phyloP scores from a whole-genome alignment of 2,797 vertebrate genomes.

The Apodemus agrarius region DNA sequence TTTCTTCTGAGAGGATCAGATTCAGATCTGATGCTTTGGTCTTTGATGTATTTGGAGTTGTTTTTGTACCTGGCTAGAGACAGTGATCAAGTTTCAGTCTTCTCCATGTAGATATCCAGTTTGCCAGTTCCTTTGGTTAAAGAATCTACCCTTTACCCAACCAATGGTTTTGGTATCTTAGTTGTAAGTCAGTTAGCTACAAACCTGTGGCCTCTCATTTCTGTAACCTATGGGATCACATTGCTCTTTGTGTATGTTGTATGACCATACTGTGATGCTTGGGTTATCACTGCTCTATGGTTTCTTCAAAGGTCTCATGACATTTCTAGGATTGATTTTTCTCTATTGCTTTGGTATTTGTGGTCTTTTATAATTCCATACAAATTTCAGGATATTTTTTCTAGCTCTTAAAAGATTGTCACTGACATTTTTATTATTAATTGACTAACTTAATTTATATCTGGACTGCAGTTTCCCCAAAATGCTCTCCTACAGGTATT shows the following conservation, averaged over 20 bases:
- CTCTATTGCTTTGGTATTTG: background rate
- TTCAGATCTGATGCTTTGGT: background rate
- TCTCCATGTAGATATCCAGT: background rate
- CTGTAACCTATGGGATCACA: background rate
- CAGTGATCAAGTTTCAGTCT: background rate
- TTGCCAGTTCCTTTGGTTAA: background rate
- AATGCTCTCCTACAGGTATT: background rate
- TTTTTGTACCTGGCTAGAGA: background rate
- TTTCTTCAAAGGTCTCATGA: background rate
- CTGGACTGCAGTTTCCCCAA: background rate
- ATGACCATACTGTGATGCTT: background rate
- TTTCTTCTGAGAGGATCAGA: background rate
- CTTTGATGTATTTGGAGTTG: background rate
- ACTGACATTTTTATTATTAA: background rate
- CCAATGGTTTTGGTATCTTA: background rate
- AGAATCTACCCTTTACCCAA: background rate
- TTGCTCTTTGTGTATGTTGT: background rate
- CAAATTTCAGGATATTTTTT: background rate
- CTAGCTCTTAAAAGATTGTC: background rate
- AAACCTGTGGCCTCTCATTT: background rate
- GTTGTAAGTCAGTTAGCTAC: background rate
- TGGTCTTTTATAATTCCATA: background rate
- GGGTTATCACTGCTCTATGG: background rate
- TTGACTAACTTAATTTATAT: background rate
- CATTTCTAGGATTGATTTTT: background rate